These are phyloP conservation scores for Eilema sororculum DNA, from an alignment of 2,888 invertebrate species.

Conservation along the genomic window DNA sequence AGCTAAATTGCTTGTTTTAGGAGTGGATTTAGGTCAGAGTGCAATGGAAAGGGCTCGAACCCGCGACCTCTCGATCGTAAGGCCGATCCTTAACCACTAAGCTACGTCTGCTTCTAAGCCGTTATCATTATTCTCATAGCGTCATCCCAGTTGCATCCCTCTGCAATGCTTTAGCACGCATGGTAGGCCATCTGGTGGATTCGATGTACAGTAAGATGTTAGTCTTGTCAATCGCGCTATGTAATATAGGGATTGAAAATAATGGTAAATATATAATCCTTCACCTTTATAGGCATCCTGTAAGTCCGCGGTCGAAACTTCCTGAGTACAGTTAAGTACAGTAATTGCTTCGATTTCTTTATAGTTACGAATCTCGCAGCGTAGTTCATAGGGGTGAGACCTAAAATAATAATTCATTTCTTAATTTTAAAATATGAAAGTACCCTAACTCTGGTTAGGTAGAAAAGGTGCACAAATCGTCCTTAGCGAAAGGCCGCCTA, in stretches of 20 bases:
- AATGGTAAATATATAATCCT: background rate
- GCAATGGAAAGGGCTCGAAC: no score
- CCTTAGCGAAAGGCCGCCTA: no score
- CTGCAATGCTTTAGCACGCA: no score
- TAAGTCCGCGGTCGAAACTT: conserved; percentile 75
- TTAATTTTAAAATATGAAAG: background rate
- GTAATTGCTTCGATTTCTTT: conserved; percentile 85
- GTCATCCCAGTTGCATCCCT: background rate
- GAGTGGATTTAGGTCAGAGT: no score
- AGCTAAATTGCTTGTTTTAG: no score
- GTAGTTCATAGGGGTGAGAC: conserved; percentile 90
- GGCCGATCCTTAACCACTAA: no score
- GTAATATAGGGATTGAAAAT: no score
- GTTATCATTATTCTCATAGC: background rate
- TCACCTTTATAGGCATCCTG: conserved; percentile 82
- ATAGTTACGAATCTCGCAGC: conserved; percentile 89
- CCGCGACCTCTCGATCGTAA: no score
- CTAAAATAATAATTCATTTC: conserved; percentile 68
- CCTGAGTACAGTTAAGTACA: conserved; percentile 80
- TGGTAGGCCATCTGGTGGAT: no score
- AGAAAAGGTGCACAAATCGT: background rate
- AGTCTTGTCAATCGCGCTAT: background rate
- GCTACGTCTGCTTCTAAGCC: no score
- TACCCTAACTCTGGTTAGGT: no score
- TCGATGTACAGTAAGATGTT: no score